Percentiles rank a stretch among this genome's conserved stretches.
Evolutionary conservation across 2,113 vertebrate species (phyloP).

Genomic region (Danio rerio): DNA sequence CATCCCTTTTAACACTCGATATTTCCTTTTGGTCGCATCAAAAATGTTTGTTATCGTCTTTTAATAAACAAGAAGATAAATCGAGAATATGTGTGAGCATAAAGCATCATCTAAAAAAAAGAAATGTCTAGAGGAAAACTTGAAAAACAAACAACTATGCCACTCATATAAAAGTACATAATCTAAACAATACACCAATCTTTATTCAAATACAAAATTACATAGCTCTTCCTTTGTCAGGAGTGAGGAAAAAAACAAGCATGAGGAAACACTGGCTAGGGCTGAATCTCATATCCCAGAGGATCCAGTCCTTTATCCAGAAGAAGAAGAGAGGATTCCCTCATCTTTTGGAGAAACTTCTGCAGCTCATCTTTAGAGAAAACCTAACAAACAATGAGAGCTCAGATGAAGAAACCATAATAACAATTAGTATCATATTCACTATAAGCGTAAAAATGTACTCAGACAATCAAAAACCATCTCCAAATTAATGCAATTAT

Average conservation of each 20-base stretch:
- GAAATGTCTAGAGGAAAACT: neutral
- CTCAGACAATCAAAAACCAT: no score
- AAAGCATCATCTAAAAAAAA: no score
- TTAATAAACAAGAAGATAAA: no score
- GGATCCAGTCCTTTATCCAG: constrained; percentile 86
- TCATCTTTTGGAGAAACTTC: constrained; percentile 82
- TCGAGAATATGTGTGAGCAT: no score
- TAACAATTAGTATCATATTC: neutral
- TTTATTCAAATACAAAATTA: constrained; percentile 55
- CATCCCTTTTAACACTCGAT: no score
- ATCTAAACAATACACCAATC: neutral
- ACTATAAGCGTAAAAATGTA: neutral
- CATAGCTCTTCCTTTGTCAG: neutral
- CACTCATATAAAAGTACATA: neutral
- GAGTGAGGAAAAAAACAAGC: neutral
- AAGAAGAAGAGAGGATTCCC: constrained; percentile 86
- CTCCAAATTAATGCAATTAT: no score
- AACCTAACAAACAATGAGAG: constrained; percentile 70
- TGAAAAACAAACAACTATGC: neutral
- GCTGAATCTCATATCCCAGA: constrained; percentile 85
- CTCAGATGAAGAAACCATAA: neutral
- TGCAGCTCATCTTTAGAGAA: constrained; percentile 87
- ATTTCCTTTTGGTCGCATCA: no score
- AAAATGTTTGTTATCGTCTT: no score
- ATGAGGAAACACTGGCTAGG: constrained; percentile 58